A percentile compares a stretch with the other conserved stretches of the same genome.
Conservation (phyloP, 2,113 vertebrate genomes). For the Chaetura pelagica region DNA sequence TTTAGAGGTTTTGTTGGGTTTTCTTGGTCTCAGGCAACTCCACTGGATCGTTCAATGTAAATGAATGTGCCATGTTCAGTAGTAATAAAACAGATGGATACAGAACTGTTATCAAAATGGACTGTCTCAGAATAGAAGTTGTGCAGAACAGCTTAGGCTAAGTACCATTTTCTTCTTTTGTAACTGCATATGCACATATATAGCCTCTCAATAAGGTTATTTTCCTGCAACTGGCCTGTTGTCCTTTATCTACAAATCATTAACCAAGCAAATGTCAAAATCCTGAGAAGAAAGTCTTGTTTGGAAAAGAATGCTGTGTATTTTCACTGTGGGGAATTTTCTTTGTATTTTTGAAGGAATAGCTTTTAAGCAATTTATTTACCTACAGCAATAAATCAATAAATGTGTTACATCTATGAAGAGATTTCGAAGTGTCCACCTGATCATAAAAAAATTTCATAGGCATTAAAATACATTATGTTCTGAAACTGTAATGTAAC, state of each 20-base stretch:
- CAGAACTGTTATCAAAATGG: background rate
- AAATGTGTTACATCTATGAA: background rate
- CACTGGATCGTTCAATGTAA: background rate
- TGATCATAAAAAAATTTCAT: background rate
- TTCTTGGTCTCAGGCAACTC: background rate
- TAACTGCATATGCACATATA: background rate
- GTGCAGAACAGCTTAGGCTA: background rate
- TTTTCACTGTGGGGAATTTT: background rate
- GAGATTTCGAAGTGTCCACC: background rate
- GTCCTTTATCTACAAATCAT: background rate
- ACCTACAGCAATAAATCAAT: background rate
- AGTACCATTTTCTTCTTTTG: background rate
- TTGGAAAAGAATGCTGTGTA: background rate
- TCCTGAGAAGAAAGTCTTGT: background rate
- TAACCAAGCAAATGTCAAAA: constrained; percentile 21
- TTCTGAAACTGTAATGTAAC: background rate
- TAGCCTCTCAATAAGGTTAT: background rate
- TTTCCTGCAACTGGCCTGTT: background rate
- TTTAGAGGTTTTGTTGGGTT: background rate
- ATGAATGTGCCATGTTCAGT: background rate
- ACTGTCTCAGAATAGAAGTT: background rate
- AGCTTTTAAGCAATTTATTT: background rate
- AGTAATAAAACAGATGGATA: constrained; percentile 35
- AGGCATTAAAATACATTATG: background rate
- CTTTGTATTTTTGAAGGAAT: background rate